Base-by-base conservation (phyloP, 1,140 invertebrate species). In the Amyelois transitella region DNA sequence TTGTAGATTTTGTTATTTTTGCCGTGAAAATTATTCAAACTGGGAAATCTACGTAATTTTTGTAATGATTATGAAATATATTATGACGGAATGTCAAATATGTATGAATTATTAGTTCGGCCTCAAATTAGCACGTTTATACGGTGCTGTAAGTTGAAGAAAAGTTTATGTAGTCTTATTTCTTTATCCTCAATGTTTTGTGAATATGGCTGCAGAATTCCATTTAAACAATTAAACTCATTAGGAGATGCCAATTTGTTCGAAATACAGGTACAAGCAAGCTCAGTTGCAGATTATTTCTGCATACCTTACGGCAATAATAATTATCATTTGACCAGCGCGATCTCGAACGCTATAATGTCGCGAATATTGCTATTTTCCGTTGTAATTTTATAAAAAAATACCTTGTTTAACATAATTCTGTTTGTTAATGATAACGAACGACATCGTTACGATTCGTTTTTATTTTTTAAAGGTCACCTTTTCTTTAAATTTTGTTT, bases 161-260 rank as follows among this genome's bases (percentile, higher is more conserved):
- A n/a, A n/a, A n/a, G 4, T 14, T 2, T 14, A 14, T 14, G 2
- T 10, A 4, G 25, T 1, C 6, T 32, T 32, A 32, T 38, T 38
- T 38, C 32, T 38, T 38, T 14, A 38, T 14, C 1, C n/a, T n/a
- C 32, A 4, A 1, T 38, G 8, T 38, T 38, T 38, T 38, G 32
- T 38, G 19, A 61, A 61, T 58, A 52, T 58, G 53, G 49, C 22
- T 49, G 25, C 49, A 61, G 60, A 60, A 62, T 66, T 66, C 60
- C 60, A 24, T 60, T 58, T 59, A 64, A 55, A 64, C 64, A 66
- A 72, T 72, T 72, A 72, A 66, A 48, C 55, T 59, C 59, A 72
- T 66, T 64, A 72, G 32, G 51, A 28, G 57, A 57, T 45, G 51
- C 57, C 65, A 64, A 67, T 60, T 70, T 43, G 59, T 65, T 60